Base-by-base conservation (phyloP, 30 jellyfish, hydroid and myxozoan genomes). In the Clytia hemisphaerica region DNA sequence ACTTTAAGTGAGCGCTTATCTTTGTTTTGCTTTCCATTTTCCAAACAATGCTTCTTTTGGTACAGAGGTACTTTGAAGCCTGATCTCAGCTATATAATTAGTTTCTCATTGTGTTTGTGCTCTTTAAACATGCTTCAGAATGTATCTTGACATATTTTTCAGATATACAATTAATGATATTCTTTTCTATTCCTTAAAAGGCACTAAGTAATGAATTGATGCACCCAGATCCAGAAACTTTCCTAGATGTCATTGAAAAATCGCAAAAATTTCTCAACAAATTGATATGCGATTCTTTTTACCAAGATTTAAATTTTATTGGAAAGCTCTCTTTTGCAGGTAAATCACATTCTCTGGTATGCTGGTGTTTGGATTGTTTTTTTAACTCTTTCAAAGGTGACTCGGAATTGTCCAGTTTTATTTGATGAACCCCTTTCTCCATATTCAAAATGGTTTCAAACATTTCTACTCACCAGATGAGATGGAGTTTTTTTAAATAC, bases 211-310 rank as follows among this genome's bases (percentile, higher is more conserved):
- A 35, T 30, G n/a, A n/a, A n/a, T n/a, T 65, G 14, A 37, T 33
- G 30, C 16, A 38, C 7, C 70, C 78, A 37, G 78, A 65, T 25
- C 78, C 78, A 32, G 67, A 65, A 25, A 35, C 21, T 34, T 65
- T 66, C 44, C 4, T 65, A 29, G 14, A 45, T 0, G 67, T 65
- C 0, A 65, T 65, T 32, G 25, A 26, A 65, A 65, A 65, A 44
- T 45, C 78, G 3, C 78, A 65, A 16, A 37, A 28, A 37, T 32
- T 30, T 6, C 15, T 65, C 16, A 34, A 65, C 37, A 65, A 65
- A n/a, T 30, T 65, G 59, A 65, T 65, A 6, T 65, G 78, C 33
- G 63, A 45, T 19, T 27, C 37, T 27, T 66, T 25, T 14, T 65
- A 32, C 44, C 68, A 65, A 37, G 78, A 65, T 45, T 7, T 65